phyloP scores from a whole-genome alignment of 2,113 vertebrate species.

The Cranoglanis bouderius region DNA sequence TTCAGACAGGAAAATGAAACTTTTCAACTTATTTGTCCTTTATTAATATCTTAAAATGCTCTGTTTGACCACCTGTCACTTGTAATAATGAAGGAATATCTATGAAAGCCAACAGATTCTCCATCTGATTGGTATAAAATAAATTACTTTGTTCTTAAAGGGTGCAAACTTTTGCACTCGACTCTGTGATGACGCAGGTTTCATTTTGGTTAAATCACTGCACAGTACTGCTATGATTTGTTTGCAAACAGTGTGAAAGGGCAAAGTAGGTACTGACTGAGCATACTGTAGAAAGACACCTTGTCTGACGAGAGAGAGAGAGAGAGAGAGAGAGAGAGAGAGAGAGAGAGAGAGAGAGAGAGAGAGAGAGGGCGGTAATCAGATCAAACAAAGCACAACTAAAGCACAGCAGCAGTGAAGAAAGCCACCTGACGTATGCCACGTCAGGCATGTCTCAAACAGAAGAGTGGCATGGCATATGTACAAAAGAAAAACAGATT shows the following conservation, averaged over 20 bases:
- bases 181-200: background rate
- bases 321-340: slow-evolving; percentile 17
- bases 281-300: slow-evolving; percentile 45
- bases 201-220: background rate
- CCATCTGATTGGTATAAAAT: background rate
- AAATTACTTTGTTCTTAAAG: background rate
- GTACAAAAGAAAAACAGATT: slow-evolving; percentile 24
- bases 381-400: slow-evolving; percentile 16
- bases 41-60: background rate
- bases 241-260: slow-evolving; percentile 7
- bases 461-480: background rate
- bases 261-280: slow-evolving; percentile 28
- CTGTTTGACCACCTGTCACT: background rate
- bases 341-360: slow-evolving; percentile 35
- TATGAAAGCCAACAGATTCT: background rate
- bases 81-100: background rate
- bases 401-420: slow-evolving; percentile 7
- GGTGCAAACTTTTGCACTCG: background rate
- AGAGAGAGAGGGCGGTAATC: background rate
- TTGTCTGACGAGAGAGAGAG: background rate
- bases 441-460: slow-evolving; percentile 38
- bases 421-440: slow-evolving; percentile 43
- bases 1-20: background rate
- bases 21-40: background rate
- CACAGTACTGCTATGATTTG: slow-evolving; percentile 8